Percentiles rank a stretch among this genome's conserved stretches.
Conservation (phyloP, 2,888 invertebrate genomes). For the Acanthococcus lagerstroemiae region DNA sequence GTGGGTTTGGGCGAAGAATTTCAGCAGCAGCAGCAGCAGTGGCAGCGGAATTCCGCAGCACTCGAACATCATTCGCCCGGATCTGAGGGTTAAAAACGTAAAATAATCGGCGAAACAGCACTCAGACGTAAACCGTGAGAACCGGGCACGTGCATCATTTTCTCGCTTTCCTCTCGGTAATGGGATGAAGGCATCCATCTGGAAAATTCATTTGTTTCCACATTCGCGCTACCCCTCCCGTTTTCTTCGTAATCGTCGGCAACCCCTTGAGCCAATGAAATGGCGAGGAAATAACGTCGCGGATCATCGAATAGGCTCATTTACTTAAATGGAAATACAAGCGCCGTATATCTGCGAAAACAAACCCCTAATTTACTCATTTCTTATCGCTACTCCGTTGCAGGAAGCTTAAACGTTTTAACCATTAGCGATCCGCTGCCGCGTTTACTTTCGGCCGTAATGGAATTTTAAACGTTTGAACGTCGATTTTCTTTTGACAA, state of each 20-base stretch:
- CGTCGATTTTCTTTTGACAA: too few species aligned
- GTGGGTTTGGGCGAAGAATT: too few species aligned
- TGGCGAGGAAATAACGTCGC: conserved; percentile 28
- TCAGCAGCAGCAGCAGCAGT: too few species aligned
- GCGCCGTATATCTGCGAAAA: conserved; percentile 11
- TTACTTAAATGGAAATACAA: conserved; percentile 29
- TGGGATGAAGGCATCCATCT: conserved; percentile 30
- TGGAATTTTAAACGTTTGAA: conserved; percentile 30
- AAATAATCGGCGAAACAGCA: too few species aligned
- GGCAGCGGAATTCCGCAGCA: too few species aligned
- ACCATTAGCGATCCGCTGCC: conserved; percentile 7
- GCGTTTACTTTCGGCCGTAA: not conserved
- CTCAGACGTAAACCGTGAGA: conserved; percentile 19
- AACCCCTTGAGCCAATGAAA: conserved; percentile 24
- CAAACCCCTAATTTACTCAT: conserved; percentile 25
- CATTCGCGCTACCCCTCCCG: conserved; percentile 20
- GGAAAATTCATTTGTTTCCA: conserved; percentile 32
- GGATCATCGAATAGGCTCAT: conserved; percentile 30
- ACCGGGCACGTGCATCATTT: conserved; percentile 24
- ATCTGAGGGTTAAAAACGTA: too few species aligned
- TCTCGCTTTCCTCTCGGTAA: conserved; percentile 27
- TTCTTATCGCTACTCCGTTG: not conserved
- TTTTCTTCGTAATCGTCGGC: not conserved
- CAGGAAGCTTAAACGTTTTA: conserved; percentile 15
- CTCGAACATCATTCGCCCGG: too few species aligned